Evolutionary conservation across 2,113 vertebrate genomes (phyloP).

Genomic region (Boleophthalmus pectinirostris): DNA sequence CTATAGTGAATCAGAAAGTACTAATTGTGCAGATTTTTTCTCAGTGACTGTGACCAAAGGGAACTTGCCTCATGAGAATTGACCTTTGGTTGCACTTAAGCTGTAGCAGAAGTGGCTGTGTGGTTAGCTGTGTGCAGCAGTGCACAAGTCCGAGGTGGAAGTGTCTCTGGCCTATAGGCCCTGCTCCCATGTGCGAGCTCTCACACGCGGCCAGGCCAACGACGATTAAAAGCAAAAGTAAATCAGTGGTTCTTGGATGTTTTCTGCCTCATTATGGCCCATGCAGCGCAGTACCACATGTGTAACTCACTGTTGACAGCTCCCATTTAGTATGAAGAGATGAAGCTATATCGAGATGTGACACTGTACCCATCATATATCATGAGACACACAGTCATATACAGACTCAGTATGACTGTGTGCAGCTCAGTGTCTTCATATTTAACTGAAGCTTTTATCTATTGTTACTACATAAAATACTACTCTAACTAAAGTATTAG

Average conservation of each 20-base stretch:
- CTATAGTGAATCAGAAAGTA: neutral
- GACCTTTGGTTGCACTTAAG: slow-evolving; percentile 58
- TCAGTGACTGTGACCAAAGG: slow-evolving; percentile 4
- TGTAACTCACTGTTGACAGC: slow-evolving; percentile 65
- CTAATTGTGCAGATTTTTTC: neutral
- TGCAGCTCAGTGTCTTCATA: neutral
- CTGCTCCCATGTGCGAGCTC: slow-evolving; percentile 16
- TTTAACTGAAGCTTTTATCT: neutral
- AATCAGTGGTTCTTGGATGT: slow-evolving; percentile 68
- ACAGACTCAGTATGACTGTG: neutral
- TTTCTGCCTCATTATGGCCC: slow-evolving; percentile 66
- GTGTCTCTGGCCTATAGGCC: slow-evolving; percentile 62
- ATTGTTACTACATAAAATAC: neutral
- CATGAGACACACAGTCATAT: slow-evolving; percentile 1
- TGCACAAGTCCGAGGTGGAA: slow-evolving; percentile 51
- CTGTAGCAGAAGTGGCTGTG: slow-evolving; percentile 67
- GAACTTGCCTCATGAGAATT: slow-evolving; percentile 41
- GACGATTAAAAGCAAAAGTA: slow-evolving; percentile 71
- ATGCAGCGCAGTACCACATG: slow-evolving; percentile 56
- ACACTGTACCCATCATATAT: slow-evolving; percentile 33
- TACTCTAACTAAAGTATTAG: neutral
- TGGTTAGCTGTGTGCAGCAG: slow-evolving; percentile 52
- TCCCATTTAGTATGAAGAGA: slow-evolving; percentile 60
- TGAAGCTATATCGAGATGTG: slow-evolving; percentile 63
- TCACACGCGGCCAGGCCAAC: slow-evolving; percentile 31